A percentile compares a stretch with the other conserved stretches of the same genome.
phyloP scores from a whole-genome alignment of 2,113 vertebrate genomes.

The Urocitellus parryii region DNA sequence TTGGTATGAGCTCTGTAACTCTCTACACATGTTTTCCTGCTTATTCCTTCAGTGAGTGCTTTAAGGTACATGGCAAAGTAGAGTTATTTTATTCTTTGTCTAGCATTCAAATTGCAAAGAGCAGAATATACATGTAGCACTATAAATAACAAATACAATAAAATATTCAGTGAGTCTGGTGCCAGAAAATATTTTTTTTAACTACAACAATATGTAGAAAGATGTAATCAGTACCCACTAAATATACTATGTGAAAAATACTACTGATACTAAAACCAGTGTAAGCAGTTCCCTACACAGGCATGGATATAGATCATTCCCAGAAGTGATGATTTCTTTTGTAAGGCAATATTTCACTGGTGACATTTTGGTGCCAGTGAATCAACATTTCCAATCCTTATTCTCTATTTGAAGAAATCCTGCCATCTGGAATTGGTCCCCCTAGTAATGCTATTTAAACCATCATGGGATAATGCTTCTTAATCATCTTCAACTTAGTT shows the following conservation, averaged over 20 bases:
- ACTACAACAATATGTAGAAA: not conserved
- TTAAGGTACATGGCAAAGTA: not conserved
- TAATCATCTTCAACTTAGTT: constrained; percentile 50
- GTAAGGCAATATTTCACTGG: not conserved
- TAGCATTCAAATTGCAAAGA: not conserved
- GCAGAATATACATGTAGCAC: not conserved
- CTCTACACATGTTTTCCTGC: not conserved
- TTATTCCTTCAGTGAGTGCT: not conserved
- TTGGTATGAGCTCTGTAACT: not conserved
- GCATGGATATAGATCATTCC: not conserved
- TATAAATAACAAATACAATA: not conserved
- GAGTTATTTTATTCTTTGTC: not conserved
- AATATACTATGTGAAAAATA: not conserved
- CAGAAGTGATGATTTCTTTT: not conserved
- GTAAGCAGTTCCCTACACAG: not conserved
- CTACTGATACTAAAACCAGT: not conserved
- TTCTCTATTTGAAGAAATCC: constrained; percentile 55
- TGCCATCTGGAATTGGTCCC: constrained; percentile 57
- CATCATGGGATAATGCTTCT: constrained; percentile 21
- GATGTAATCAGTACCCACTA: not conserved
- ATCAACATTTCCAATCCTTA: constrained; percentile 11
- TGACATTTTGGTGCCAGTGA: constrained; percentile 57
- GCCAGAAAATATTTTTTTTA: constrained; percentile 29
- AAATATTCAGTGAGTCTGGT: not conserved
- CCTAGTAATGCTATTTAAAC: constrained; percentile 42